A percentile compares a stretch with the other conserved stretches of the same genome.
Conservation (phyloP, 2,113 vertebrate species). For the Hiodon alosoides region DNA sequence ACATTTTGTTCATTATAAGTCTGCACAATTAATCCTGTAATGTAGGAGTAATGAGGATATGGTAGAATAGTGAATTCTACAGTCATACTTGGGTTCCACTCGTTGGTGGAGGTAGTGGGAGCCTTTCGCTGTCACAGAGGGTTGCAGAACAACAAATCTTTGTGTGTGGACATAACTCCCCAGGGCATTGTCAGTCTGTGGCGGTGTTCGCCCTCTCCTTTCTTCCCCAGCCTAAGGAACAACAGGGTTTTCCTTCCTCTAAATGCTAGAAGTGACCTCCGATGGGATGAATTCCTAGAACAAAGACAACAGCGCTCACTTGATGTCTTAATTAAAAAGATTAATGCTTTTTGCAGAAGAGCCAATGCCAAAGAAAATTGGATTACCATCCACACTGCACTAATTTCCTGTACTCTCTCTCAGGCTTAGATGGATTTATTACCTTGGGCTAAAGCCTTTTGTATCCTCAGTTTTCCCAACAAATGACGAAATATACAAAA, state of each 20-base stretch:
- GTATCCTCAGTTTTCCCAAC: background rate
- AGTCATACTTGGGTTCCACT: background rate
- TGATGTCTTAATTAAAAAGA: constrained; percentile 22
- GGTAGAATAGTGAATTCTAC: no score
- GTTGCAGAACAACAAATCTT: no score
- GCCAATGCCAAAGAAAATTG: constrained; percentile 8
- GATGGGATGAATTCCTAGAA: constrained; percentile 1
- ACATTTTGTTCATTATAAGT: no score
- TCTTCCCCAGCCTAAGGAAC: background rate
- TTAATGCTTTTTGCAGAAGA: constrained; percentile 19
- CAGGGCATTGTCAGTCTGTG: no score
- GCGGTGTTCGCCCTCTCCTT: background rate
- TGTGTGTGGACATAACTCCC: no score
- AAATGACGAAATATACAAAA: background rate
- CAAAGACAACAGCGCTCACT: constrained; percentile 14
- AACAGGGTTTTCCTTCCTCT: background rate
- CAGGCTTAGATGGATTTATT: constrained; percentile 13
- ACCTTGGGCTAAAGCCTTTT: background rate
- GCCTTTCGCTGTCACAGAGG: background rate
- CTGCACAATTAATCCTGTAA: no score
- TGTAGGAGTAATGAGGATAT: background rate
- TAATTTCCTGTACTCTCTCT: constrained; percentile 12
- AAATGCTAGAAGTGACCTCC: constrained; percentile 8
- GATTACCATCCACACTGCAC: constrained; percentile 11
- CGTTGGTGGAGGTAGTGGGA: background rate